phyloP scores from a whole-genome alignment of 1,140 invertebrate species.

The Polyergus mexicanus region DNA sequence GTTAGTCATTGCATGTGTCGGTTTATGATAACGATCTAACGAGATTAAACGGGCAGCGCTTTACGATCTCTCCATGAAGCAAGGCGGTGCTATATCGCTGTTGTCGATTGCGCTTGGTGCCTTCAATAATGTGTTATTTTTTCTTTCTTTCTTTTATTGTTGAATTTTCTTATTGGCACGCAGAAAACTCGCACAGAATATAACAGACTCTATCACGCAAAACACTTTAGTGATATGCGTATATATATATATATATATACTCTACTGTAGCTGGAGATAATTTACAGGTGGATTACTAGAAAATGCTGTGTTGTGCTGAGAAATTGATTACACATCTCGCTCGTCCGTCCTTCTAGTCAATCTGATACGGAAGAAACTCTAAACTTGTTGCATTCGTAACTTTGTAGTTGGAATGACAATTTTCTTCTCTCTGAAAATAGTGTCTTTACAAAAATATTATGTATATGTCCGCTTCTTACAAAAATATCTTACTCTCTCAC shows the following conservation, averaged over 20 bases:
- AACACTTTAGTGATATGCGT: conserved; percentile 7
- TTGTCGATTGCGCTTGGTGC: conserved; percentile 37
- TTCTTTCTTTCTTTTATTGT: not conserved
- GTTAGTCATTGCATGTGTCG: conserved; percentile 56
- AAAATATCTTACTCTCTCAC: not conserved
- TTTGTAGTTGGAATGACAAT: conserved; percentile 50
- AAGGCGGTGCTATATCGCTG: conserved; percentile 17
- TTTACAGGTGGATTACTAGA: conserved; percentile 50
- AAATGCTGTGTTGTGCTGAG: conserved; percentile 30
- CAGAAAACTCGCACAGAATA: conserved; percentile 40
- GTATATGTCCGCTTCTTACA: not conserved
- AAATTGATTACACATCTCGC: conserved; percentile 28
- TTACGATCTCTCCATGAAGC: conserved; percentile 5
- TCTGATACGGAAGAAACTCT: conserved; percentile 12
- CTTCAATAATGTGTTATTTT: conserved; percentile 5
- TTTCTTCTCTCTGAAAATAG: conserved; percentile 30
- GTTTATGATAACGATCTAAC: conserved; percentile 54
- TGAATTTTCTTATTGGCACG: conserved; percentile 28
- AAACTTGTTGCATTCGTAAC: conserved; percentile 36
- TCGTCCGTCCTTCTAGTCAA: conserved; percentile 27
- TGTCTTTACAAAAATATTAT: not conserved
- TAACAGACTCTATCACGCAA: conserved; percentile 21
- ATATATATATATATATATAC: not conserved
- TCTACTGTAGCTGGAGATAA: conserved; percentile 40
- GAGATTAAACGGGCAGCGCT: conserved; percentile 49